Evolutionary conservation across 2,113 vertebrate genomes (phyloP), one percentile per base, ranked within the genome.

Genomic region (Echinops telfairi): DNA sequence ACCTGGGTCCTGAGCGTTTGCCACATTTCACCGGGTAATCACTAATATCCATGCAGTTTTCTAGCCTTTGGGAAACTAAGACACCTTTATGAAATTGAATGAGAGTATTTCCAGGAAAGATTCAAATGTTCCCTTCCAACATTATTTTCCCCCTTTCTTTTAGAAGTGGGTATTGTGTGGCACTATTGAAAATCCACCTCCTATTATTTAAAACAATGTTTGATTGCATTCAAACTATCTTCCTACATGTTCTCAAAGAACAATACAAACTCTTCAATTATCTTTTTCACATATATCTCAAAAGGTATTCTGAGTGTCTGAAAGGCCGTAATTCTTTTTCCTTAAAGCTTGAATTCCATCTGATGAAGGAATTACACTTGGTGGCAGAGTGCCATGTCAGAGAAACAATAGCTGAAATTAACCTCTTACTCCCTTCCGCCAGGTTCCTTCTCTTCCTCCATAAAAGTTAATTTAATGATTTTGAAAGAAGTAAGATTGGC

Each of bases 331-430:
- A 97, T 97, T 96, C 95, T 94, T 94, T 94, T 90, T 70, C 88
- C 86, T 77, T 93, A 68, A 95, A 96, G 94, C 96, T 68, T 97
- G 97, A 97, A 97, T 97, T 96, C 93, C 89, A 93, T 95, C 96
- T 97, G 95, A 97, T 97, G 97, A 97, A 96, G 94, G 91, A 90
- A 96, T 89, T 92, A 94, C n/a, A 76, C 89, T 95, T 84, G 64
- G 81, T 71, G 53, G 60, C 93, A 43, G 15, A 91, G 92, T 11
- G 64, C 43, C 43, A 36, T 95, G 96, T 92, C 96, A 96, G 88
- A 93, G 95, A 96, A 96, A 97, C 97, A 97, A 97, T 93, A 89
- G 93, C 82, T 92, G 95, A 89, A 97, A 97, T 97, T 97, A 97
- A 97, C 97, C 96, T 97, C 95, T 88, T 93, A 36, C 31, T 97